Conservation (phyloP, 2,888 invertebrate species). For the Cerceris ruficornis region DNA sequence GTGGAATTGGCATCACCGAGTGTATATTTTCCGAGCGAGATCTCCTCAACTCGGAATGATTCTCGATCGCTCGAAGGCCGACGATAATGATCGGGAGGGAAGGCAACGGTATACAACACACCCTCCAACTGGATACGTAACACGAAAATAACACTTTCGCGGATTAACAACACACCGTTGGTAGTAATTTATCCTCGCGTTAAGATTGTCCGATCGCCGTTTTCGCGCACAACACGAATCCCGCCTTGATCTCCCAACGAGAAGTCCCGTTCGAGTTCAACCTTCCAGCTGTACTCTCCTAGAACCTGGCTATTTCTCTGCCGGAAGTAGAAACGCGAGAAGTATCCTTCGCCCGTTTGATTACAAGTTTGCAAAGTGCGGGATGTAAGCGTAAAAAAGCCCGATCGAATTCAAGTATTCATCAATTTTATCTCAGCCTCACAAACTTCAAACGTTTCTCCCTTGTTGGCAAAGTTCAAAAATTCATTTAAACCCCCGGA, state of each 20-base stretch:
- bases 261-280: slow-evolving; percentile 26
- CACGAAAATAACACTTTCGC: slow-evolving; percentile 27
- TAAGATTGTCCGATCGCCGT: slow-evolving; percentile 3
- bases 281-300: slow-evolving; percentile 7
- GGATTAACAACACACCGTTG: slow-evolving; percentile 8
- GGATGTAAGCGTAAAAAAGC: too few relatives aligned
- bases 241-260: not conserved
- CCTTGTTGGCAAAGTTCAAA: not conserved
- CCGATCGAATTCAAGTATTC: too few relatives aligned
- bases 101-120: slow-evolving; percentile 44
- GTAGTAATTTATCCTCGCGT: slow-evolving; percentile 43
- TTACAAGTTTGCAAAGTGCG: too few relatives aligned
- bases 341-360: not conserved
- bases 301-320: slow-evolving; percentile 4
- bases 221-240: not conserved
- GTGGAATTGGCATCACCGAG: slow-evolving; percentile 14
- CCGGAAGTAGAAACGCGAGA: not conserved
- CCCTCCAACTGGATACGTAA: slow-evolving; percentile 8
- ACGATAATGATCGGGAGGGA: slow-evolving; percentile 51
- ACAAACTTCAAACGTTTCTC: not conserved
- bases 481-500: slow-evolving; percentile 1
- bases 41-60: slow-evolving; percentile 29
- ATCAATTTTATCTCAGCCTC: too few relatives aligned
- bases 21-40: not conserved
- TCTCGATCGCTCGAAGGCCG: slow-evolving; percentile 41